These are phyloP conservation scores for Hoplostethus atlanticus DNA, from an alignment of 2,797 vertebrate genomes.

Conservation along the genomic window DNA sequence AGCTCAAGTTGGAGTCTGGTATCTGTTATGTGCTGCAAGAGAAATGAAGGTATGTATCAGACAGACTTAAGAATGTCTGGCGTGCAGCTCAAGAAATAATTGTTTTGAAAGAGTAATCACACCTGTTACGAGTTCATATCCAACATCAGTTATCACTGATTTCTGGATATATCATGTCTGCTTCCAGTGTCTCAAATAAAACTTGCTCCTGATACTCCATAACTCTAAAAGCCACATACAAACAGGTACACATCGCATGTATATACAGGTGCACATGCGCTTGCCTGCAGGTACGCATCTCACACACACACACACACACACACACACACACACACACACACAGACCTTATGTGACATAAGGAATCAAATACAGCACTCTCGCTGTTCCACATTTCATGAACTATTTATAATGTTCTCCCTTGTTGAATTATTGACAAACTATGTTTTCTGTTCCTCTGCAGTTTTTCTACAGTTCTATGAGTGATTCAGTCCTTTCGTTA, in stretches of 20 bases:
- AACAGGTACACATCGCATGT: constrained; percentile 8
- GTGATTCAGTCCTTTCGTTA: constrained; percentile 59
- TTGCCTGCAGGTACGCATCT: neutral
- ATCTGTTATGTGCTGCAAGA: constrained; percentile 9
- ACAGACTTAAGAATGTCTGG: neutral
- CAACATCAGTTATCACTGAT: neutral
- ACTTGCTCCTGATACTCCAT: neutral
- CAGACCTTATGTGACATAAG: constrained; percentile 73
- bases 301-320: constrained; percentile 19
- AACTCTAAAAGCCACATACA: neutral
- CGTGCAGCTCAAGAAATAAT: neutral
- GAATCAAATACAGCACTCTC: constrained; percentile 76
- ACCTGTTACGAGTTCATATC: neutral
- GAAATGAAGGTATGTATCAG: constrained; percentile 2
- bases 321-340: constrained; percentile 21
- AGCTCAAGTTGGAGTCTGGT: constrained; percentile 11
- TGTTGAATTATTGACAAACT: constrained; percentile 82
- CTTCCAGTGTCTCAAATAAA: neutral
- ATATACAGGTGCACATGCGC: neutral
- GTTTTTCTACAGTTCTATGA: constrained; percentile 66
- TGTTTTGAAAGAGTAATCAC: neutral
- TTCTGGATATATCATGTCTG: neutral
- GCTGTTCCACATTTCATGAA: constrained; percentile 76
- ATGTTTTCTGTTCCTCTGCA: constrained; percentile 75
- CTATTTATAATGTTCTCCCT: constrained; percentile 84